These are phyloP conservation scores for Anolis sagrei DNA, from an alignment of 2,113 vertebrate species.

Conservation along the genomic window DNA sequence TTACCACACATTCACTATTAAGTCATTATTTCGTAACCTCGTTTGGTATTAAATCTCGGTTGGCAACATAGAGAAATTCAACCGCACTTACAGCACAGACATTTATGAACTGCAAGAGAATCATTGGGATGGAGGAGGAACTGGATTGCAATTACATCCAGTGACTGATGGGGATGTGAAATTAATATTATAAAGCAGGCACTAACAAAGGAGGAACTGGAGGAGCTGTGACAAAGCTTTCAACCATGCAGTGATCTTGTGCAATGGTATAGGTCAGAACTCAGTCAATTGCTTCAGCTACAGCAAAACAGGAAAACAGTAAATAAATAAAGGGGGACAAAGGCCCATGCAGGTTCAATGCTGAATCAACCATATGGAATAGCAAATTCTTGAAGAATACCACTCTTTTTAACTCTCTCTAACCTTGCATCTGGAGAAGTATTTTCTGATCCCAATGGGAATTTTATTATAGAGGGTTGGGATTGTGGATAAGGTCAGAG, in stretches of 20 bases:
- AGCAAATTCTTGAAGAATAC: not conserved
- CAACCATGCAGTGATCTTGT: constrained; percentile 40
- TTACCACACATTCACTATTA: constrained; percentile 58
- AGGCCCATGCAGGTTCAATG: not conserved
- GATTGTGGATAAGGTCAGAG: too few relatives aligned
- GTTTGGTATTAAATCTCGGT: constrained; percentile 58
- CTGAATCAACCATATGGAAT: not conserved
- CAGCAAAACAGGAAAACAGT: constrained; percentile 47
- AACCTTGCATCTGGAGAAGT: too few relatives aligned
- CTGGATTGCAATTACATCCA: constrained; percentile 39
- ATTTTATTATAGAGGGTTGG: too few relatives aligned
- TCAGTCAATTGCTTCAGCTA: constrained; percentile 53
- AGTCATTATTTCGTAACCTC: constrained; percentile 67
- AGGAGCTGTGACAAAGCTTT: not conserved
- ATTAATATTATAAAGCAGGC: constrained; percentile 40
- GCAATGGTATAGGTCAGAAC: constrained; percentile 44
- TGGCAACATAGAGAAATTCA: constrained; percentile 49
- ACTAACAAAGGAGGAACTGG: constrained; percentile 41
- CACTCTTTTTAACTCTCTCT: not conserved
- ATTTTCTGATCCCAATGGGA: too few relatives aligned
- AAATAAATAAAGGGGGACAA: constrained; percentile 33
- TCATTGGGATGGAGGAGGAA: constrained; percentile 42
- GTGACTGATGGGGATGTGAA: constrained; percentile 22
- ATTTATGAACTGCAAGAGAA: constrained; percentile 54
- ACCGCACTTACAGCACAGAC: constrained; percentile 50